phyloP scores from a whole-genome alignment of 2,113 vertebrate genomes.

The Acanthisitta chloris region DNA sequence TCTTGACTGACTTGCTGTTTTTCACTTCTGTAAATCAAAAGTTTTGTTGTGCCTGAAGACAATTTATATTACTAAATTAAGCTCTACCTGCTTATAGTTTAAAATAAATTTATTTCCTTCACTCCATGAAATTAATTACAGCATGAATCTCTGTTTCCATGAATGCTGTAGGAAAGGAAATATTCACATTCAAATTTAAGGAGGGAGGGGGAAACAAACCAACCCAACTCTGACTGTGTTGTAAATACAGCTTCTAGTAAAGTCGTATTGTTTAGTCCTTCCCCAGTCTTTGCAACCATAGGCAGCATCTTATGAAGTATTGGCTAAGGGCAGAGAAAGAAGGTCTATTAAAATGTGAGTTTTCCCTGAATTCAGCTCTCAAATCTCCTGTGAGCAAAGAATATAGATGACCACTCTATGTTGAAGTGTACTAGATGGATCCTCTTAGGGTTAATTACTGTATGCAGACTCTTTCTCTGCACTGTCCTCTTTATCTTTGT shows the following conservation, averaged over 20 bases:
- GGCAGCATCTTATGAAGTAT: neutral
- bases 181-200: neutral
- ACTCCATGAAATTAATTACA: neutral
- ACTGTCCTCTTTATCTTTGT: neutral
- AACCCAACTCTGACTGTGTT: neutral
- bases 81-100: neutral
- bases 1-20: neutral
- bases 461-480: neutral
- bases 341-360: neutral
- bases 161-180: neutral
- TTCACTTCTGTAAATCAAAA: neutral
- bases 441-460: neutral
- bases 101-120: neutral
- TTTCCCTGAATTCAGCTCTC: neutral
- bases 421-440: neutral
- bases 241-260: neutral
- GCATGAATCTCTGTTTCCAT: neutral
- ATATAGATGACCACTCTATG: neutral
- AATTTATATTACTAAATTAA: neutral
- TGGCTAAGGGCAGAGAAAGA: neutral
- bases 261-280: neutral
- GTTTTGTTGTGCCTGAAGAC: neutral
- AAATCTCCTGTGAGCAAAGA: neutral
- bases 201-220: neutral
- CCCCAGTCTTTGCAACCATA: neutral